Percentiles rank a stretch among this genome's conserved stretches.
phyloP scores from a whole-genome alignment of 2,113 vertebrate species.

The Nothocercus nigrocapillus region DNA sequence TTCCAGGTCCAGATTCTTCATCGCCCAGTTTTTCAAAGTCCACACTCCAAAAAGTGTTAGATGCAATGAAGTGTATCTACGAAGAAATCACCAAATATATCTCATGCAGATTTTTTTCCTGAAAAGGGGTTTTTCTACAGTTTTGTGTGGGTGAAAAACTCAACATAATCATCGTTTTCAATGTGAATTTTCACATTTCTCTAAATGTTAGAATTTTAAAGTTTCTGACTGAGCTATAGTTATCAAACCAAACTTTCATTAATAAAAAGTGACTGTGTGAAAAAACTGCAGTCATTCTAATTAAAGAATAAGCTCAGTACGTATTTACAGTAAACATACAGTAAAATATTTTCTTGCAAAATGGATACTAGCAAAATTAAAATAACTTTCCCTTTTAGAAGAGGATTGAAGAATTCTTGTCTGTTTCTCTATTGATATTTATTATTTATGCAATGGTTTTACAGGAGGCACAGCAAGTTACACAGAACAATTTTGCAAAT shows the following conservation, averaged over 20 bases:
- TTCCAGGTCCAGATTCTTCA: background rate
- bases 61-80: background rate
- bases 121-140: background rate
- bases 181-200: background rate
- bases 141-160: background rate
- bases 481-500: background rate
- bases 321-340: background rate
- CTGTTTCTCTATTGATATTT: background rate
- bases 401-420: background rate
- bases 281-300: background rate
- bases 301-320: background rate
- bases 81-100: background rate
- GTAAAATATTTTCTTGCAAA: background rate
- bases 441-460: background rate
- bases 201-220: background rate
- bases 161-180: background rate
- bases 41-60: background rate
- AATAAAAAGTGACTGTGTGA: background rate
- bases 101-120: background rate
- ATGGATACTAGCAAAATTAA: background rate
- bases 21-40: background rate
- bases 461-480: background rate
- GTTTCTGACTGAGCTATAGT: background rate
- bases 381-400: background rate
- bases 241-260: background rate